A percentile compares a stretch with the other conserved stretches of the same genome.
phyloP scores from a whole-genome alignment of 2,113 vertebrate genomes.

The Astatoreochromis straeleni region DNA sequence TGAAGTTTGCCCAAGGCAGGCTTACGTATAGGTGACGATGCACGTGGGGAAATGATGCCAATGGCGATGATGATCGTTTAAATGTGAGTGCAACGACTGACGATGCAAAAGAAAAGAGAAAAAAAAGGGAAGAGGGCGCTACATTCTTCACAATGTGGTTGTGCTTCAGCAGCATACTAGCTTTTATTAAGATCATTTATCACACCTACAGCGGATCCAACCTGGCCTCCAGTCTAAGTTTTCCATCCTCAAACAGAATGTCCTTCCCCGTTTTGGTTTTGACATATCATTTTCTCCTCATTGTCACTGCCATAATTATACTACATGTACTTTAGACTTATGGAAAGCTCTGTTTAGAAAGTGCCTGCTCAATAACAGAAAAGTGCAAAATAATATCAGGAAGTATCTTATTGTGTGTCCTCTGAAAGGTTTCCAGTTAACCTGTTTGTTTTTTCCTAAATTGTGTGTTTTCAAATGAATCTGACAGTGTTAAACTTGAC shows the following conservation, averaged over 20 bases:
- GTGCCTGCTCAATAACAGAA: constrained; percentile 68
- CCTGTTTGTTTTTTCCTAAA: constrained; percentile 63
- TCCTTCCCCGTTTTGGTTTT: constrained; percentile 27
- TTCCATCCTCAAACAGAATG: constrained; percentile 56
- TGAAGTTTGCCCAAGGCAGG: constrained; percentile 34
- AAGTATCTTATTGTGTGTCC: constrained; percentile 59
- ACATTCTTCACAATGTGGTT: constrained; percentile 55
- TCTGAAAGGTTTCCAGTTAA: constrained; percentile 46
- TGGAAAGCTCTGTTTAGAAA: constrained; percentile 71
- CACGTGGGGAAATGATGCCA: constrained; percentile 23
- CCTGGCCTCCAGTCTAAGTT: constrained; percentile 63
- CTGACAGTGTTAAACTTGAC: constrained; percentile 45
- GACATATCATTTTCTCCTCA: constrained; percentile 49
- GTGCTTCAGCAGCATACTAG: constrained; percentile 62
- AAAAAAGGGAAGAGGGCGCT: constrained; percentile 37
- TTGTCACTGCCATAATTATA: constrained; percentile 56
- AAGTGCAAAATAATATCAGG: constrained; percentile 66
- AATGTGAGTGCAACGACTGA: constrained; percentile 50
- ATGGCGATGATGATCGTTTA: constrained; percentile 9
- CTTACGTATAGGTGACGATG: constrained; percentile 13
- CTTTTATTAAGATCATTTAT: constrained; percentile 47
- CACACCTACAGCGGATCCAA: constrained; percentile 53
- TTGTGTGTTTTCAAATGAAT: constrained; percentile 50
- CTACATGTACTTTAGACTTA: constrained; percentile 47
- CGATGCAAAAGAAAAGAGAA: background rate